phyloP scores from a whole-genome alignment of 2,797 vertebrate genomes.

The Vipera ursinii region DNA sequence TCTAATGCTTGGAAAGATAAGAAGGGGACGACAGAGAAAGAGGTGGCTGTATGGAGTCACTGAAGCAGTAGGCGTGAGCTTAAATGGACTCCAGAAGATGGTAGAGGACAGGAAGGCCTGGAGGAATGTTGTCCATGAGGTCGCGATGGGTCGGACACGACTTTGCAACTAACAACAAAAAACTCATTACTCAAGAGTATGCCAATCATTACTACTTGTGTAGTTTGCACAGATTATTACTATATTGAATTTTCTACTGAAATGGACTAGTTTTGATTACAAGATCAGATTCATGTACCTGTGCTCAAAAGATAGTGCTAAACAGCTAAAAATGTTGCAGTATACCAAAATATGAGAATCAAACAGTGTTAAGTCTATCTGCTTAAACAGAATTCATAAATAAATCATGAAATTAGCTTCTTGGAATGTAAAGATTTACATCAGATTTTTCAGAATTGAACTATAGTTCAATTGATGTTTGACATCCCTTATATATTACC shows the following conservation, averaged over 20 bases:
- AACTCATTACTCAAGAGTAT: neutral
- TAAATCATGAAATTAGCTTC: constrained; percentile 16
- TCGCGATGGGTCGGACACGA: too few species aligned
- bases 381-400: neutral
- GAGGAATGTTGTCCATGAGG: too few species aligned
- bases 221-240: constrained; percentile 41
- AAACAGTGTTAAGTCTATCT: neutral
- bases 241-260: constrained; percentile 41
- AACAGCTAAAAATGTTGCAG: neutral
- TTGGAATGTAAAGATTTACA: constrained; percentile 3
- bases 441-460: neutral
- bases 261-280: constrained; percentile 51
- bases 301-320: constrained; percentile 18
- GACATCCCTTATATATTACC: neutral
- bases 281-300: constrained; percentile 13
- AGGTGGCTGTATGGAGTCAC: too few species aligned
- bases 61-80: too few species aligned
- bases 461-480: neutral
- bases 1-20: too few species aligned
- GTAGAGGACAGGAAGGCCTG: too few species aligned
- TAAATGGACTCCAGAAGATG: too few species aligned
- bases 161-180: too few species aligned
- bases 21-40: too few species aligned
- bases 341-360: constrained; percentile 23
- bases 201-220: neutral